A percentile compares a stretch with the other conserved stretches of the same genome.
phyloP scores from a whole-genome alignment of 2,797 vertebrate species.

The Tangara arthus region DNA sequence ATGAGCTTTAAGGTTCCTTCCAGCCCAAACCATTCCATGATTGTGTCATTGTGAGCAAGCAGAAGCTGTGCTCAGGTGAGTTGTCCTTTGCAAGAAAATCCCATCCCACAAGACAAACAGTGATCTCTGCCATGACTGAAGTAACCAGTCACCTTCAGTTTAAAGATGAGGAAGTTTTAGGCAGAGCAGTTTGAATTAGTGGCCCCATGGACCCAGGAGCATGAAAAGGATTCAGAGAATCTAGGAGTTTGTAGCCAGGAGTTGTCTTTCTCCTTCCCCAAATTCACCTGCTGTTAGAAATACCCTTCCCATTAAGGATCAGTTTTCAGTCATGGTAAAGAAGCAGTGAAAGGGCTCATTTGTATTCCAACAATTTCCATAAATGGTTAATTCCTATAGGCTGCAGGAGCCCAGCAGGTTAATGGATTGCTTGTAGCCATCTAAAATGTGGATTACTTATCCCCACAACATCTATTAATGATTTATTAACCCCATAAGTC shows the following conservation, averaged over 20 bases:
- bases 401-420: slow-evolving; percentile 13
- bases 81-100: not conserved
- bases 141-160: not conserved
- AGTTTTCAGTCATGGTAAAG: not conserved
- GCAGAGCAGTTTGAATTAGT: not conserved
- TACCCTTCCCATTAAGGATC: not conserved
- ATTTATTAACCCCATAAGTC: slow-evolving; percentile 14
- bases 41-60: not conserved
- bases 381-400: not conserved
- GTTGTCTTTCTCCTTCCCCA: not conserved
- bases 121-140: not conserved
- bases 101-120: not conserved
- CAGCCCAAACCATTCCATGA: not conserved
- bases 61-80: not conserved
- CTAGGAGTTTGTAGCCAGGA: not conserved
- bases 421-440: slow-evolving; percentile 17
- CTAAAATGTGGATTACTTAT: not conserved
- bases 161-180: not conserved
- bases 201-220: not conserved
- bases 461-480: not conserved
- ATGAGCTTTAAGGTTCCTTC: not conserved
- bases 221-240: not conserved
- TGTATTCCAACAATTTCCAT: not conserved
- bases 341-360: not conserved
- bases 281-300: not conserved